Base-by-base conservation (phyloP, 1,140 invertebrate genomes). In the Drosophila cardini region DNA sequence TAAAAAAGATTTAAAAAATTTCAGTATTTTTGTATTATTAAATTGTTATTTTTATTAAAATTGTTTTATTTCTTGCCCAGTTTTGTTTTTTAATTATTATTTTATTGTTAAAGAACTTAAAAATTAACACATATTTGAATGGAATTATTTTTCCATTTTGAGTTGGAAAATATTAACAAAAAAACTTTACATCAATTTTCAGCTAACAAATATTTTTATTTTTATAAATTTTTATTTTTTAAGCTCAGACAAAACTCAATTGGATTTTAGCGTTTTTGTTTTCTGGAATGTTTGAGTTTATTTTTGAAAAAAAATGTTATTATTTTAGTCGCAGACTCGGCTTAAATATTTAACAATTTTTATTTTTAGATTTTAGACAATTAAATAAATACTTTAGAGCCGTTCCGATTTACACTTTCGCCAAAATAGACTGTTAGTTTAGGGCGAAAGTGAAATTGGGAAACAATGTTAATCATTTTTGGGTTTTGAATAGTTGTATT, bases 1-100 rank as follows among this genome's bases (percentile, higher is more conserved):
- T 30, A 30, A 6, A 18, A n/a, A 2, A 40, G 9, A 11, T 45
- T 9, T 15, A 7, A 7, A 18, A 15, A n/a, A n/a, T n/a, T n/a
- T n/a, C n/a, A n/a, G n/a, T n/a, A n/a, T n/a, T n/a, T n/a, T 18
- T 73, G 46, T 55, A 71, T 84, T 77, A 84, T 85, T 84, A 74
- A 85, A 77, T 72, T 72, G 64, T 74, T 77, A 81, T 63, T 78
- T 87, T 87, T 87, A 86, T 87, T 87, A 86, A 85, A 85, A 82
- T 67, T 71, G 32, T 78, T 64, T 70, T 57, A 46, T 68, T 52
- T 72, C 32, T 72, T 61, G 50, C 50, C 57, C 60, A 65, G 52
- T 71, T 60, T 74, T n/a, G n/a, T n/a, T 55, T 52, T 57, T 32
- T 53, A 34, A 15, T 57, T n/a, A 43, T 46, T 56, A 61, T 52